Base-by-base conservation (phyloP, 2,888 invertebrate species). In the Drosophila tanythrix region DNA sequence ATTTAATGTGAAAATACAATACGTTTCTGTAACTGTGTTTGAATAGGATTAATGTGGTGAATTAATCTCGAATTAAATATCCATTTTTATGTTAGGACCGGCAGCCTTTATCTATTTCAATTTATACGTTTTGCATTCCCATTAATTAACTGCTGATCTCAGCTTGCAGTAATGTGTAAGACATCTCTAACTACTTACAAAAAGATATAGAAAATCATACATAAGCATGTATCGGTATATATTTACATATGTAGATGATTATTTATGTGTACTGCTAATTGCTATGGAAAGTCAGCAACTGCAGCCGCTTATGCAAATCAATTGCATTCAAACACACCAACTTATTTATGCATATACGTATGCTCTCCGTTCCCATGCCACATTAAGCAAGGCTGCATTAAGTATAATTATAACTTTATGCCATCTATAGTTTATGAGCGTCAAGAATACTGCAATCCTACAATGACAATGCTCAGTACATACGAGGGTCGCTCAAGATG, bases 381-480 rank as follows among this genome's bases (percentile, higher is more conserved):
- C 60, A 50, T 50, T 50, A 50, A 10, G 50, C 27, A 50, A 50
- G 66, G 68, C 53, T 74, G 70, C 66, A 78, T 72, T 68, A 77
- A 74, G 77, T 70, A 71, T 81, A 60, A 70, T 71, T 69, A 68
- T 59, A 46, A 52, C 40, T 60, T 38, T 58, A 52, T 60, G 62
- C 51, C 51, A 79, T 56, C 70, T 59, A 70, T 73, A 70, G 72
- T 85, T 83, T 88, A 88, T 80, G 83, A 77, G 83, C 80, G 77
- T 80, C 83, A 88, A 88, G 86, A 88, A 85, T 88, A 85, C 57
- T 58, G 66, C 66, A 74, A 79, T 59, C 70, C 62, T 60, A 70
- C 65, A 79, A 74, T 65, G 70, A 69, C 65, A 60, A 43, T 60
- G 62, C 35, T 52, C 25, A 15, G n/a, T 25, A 48, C 56, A 11